A percentile compares a stretch with the other conserved stretches of the same genome.
Conservation (phyloP, 2,797 vertebrate genomes). For the Monodelphis domestica region DNA sequence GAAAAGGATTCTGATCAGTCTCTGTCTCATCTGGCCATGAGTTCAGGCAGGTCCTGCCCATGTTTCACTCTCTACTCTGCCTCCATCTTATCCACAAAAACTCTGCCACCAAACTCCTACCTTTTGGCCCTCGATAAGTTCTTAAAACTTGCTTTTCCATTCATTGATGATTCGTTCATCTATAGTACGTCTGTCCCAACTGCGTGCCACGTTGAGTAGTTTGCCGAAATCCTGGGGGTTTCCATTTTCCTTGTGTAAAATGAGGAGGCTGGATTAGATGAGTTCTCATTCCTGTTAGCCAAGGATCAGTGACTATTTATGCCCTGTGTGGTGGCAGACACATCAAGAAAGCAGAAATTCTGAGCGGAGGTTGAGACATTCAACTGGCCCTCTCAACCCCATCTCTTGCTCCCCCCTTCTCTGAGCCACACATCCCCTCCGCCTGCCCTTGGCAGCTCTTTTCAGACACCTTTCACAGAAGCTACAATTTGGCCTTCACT, state of each 20-base stretch:
- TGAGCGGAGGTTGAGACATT: not conserved
- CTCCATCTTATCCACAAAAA: not conserved
- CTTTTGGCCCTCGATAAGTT: not conserved
- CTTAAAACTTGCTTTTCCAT: not conserved
- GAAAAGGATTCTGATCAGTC: not conserved
- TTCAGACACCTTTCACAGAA: slow-evolving; percentile 5
- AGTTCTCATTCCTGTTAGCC: not conserved
- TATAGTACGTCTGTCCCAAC: not conserved
- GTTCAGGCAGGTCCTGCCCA: not conserved
- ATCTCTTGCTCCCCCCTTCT: not conserved
- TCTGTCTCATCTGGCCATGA: not conserved
- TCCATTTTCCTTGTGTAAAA: not conserved
- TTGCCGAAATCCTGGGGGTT: not conserved
- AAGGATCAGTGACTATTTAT: not conserved
- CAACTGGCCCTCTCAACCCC: not conserved
- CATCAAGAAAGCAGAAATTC: not conserved
- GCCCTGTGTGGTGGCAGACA: not conserved
- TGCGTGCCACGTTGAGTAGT: not conserved
- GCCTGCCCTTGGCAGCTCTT: not conserved
- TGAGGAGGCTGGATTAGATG: not conserved
- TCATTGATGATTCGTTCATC: not conserved
- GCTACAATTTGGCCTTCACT: not conserved
- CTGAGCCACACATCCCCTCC: not conserved
- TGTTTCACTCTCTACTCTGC: not conserved
- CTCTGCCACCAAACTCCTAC: not conserved